Evolutionary conservation across 2,113 vertebrate species (phyloP).

Genomic region (Seriola quinqueradiata): DNA sequence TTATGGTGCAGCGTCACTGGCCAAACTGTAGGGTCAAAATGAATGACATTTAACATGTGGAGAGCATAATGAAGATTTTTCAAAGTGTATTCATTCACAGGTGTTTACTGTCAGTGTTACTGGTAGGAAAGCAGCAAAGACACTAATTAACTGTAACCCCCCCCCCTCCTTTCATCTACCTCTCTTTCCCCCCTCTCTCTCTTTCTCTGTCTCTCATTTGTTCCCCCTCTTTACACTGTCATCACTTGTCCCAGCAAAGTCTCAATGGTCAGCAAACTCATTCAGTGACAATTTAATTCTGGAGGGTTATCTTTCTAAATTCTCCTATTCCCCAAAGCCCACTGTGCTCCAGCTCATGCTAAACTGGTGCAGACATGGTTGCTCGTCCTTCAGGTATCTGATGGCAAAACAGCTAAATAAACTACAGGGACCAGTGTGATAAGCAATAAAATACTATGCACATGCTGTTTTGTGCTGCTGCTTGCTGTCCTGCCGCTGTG

Average conservation of each 20-base stretch:
- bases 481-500: conserved; percentile 20
- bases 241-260: conserved; percentile 38
- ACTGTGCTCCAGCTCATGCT: conserved; percentile 16
- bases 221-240: conserved; percentile 20
- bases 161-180: too few species aligned
- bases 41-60: conserved; percentile 32
- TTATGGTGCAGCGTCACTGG: conserved; percentile 37
- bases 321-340: conserved; percentile 17
- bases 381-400: conserved; percentile 41
- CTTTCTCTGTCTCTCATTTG: not conserved
- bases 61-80: conserved; percentile 48
- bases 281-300: conserved; percentile 58
- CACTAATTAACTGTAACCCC: not conserved
- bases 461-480: conserved; percentile 23
- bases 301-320: conserved; percentile 62
- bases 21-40: conserved; percentile 45
- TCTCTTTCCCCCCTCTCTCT: not conserved
- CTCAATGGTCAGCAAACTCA: conserved; percentile 42
- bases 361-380: conserved; percentile 11
- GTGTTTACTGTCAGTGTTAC: conserved; percentile 41
- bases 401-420: conserved; percentile 34
- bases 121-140: conserved; percentile 2
- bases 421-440: conserved; percentile 18
- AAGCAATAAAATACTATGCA: conserved; percentile 30
- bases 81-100: conserved; percentile 27